A percentile compares a stretch with the other conserved stretches of the same genome.
Conservation (phyloP, 2,888 invertebrate species). For the Cyclophora albipunctata region DNA sequence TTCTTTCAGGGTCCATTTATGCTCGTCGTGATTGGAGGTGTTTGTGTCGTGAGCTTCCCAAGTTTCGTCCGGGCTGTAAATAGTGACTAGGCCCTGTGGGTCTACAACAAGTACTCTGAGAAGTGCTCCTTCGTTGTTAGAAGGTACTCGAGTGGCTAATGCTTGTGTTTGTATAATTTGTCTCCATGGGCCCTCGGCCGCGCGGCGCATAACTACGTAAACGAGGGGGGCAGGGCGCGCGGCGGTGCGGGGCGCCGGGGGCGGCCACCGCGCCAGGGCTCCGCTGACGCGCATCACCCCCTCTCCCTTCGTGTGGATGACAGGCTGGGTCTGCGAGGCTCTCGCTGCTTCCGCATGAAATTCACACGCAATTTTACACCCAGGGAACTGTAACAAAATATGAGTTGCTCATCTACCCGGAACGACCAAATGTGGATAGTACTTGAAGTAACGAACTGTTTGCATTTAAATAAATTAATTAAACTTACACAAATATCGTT, state of each 20-base stretch:
- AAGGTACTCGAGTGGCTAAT: conserved; percentile 77
- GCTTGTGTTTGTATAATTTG: conserved; percentile 81
- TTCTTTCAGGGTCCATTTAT: conserved; percentile 79
- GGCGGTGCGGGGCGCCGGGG: conserved; percentile 74
- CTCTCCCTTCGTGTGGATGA: conserved; percentile 81
- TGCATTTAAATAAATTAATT: neutral
- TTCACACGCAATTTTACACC: conserved; percentile 82
- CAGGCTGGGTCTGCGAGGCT: conserved; percentile 79
- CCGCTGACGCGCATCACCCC: conserved; percentile 79
- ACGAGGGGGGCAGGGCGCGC: conserved; percentile 77
- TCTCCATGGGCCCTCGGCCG: conserved; percentile 78
- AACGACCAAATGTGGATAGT: too few relatives aligned
- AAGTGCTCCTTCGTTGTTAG: conserved; percentile 78
- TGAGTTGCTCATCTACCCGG: neutral
- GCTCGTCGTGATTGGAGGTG: conserved; percentile 62
- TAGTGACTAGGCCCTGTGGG: conserved; percentile 81
- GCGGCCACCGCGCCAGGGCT: conserved; percentile 79
- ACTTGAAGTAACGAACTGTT: too few relatives aligned
- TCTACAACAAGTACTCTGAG: conserved; percentile 82
- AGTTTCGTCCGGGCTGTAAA: conserved; percentile 80
- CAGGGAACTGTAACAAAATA: conserved; percentile 74
- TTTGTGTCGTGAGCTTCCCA: conserved; percentile 75
- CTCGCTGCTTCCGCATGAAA: conserved; percentile 79
- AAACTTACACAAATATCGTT: conserved; percentile 83
- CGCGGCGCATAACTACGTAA: conserved; percentile 82